Base-by-base conservation (phyloP, 2,888 invertebrate genomes). In the Acrocera orbiculus region DNA sequence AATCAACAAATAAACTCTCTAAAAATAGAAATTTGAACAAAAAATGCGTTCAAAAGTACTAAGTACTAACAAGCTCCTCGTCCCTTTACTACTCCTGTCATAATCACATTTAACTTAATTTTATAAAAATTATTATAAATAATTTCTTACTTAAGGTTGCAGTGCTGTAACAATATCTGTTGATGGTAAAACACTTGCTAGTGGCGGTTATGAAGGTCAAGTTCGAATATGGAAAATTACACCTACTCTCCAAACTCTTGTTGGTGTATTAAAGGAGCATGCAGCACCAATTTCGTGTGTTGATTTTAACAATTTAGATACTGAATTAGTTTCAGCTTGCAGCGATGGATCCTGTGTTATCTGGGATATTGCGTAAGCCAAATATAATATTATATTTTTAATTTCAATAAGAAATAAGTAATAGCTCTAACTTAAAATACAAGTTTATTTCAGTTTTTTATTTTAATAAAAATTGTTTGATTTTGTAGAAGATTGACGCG, bases 161-260 rank as follows among this genome's bases (percentile, higher is more conserved):
- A 85, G 89, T 1, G 83, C 89, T 0, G 57, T 93, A 24, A 75
- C 77, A 16, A 68, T 77, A 42, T 78, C 82, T 0, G 65, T 64
- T 4, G 70, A 76, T 45, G 79, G 79, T 2, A 62, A 62, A 11
- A 69, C 71, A 16, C 66, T 93, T 32, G 70, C 92, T 29, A 87
- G 83, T 29, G 92, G 92, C 2, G 92, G 90, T 4, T 80, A 83
- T 40, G 89, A 90, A 52, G 92, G 90, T n/a, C 86, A 89, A 65
- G 81, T 85, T 5, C 67, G 85, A 11, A 63, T 85, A 2, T 87
- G 86, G 86, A 71, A 74, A 43, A 69, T 85, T 29, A 69, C 66
- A 36, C 72, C 76, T 0, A 62, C 66, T 37, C 63, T 66, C 7
- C 81, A 83, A 52, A 65, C 66, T 30, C 55, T 87, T 31, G 61